A percentile compares a stretch with the other conserved stretches of the same genome.
Evolutionary conservation across 2,113 vertebrate genomes (phyloP).

Genomic region (Equus quagga): DNA sequence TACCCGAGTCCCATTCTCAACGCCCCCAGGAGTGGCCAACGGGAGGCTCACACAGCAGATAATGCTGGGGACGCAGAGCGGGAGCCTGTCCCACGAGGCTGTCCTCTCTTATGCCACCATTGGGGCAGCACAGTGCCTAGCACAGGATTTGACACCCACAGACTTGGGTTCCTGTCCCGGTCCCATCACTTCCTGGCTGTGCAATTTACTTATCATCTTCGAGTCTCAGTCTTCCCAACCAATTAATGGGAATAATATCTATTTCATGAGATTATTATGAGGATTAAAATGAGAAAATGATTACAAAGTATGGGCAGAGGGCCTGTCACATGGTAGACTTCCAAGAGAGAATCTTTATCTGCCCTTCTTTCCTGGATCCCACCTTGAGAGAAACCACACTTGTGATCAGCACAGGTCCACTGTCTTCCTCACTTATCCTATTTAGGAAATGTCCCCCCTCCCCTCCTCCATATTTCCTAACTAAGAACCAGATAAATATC

Average conservation of each 20-base stretch:
- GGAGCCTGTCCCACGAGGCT: accelerated
- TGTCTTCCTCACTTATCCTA: accelerated
- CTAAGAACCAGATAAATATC: background rate
- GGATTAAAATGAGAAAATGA: background rate
- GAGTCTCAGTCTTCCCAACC: background rate
- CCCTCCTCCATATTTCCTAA: background rate
- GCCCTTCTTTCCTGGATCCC: background rate
- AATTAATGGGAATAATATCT: background rate
- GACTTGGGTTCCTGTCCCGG: background rate
- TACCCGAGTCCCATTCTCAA: accelerated
- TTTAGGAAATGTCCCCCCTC: background rate
- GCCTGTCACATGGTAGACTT: accelerated
- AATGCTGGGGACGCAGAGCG: accelerated
- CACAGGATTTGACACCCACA: background rate
- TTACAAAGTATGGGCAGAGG: background rate
- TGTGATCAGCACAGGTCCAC: background rate
- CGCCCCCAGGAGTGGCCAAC: accelerated
- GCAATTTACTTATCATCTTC: background rate
- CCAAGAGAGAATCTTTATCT: background rate
- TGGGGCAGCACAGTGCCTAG: accelerated
- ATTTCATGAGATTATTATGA: background rate
- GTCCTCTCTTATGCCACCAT: background rate
- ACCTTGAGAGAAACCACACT: background rate
- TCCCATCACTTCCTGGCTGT: background rate
- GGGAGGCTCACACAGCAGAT: background rate